phyloP scores from a whole-genome alignment of 2,888 invertebrate species.

The Phaonia tiefii region DNA sequence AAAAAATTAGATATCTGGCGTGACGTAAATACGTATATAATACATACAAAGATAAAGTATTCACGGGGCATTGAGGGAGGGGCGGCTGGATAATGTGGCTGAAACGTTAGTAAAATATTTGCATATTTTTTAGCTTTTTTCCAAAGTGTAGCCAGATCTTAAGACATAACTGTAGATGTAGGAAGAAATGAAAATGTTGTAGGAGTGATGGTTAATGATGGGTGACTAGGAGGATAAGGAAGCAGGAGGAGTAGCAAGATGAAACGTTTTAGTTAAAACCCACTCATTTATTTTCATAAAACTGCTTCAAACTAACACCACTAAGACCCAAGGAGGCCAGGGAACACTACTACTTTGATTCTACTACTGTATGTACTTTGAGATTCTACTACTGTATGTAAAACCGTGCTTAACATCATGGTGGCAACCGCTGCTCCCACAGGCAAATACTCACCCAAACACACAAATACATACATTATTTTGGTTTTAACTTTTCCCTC shows the following conservation, averaged over 20 bases:
- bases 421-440: too few relatives aligned
- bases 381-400: background rate
- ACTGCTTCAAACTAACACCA: constrained; percentile 31
- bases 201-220: background rate
- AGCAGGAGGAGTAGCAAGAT: background rate
- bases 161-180: background rate
- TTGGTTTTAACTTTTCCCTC: constrained; percentile 19
- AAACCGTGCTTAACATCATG: background rate
- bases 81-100: too few relatives aligned
- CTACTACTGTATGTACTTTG: background rate
- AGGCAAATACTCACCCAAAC: too few relatives aligned
- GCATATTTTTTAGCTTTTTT: constrained; percentile 21
- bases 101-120: too few relatives aligned
- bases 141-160: too few relatives aligned
- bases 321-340: constrained; percentile 10
- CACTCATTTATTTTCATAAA: constrained; percentile 43
- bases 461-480: background rate
- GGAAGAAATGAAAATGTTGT: background rate
- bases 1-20: constrained; percentile 12
- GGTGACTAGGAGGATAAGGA: too few relatives aligned
- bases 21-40: constrained; percentile 16
- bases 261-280: background rate
- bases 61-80: background rate
- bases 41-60: constrained; percentile 19
- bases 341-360: background rate